phyloP scores from a whole-genome alignment of 2,888 invertebrate species.

The Eupithecia tripunctaria region DNA sequence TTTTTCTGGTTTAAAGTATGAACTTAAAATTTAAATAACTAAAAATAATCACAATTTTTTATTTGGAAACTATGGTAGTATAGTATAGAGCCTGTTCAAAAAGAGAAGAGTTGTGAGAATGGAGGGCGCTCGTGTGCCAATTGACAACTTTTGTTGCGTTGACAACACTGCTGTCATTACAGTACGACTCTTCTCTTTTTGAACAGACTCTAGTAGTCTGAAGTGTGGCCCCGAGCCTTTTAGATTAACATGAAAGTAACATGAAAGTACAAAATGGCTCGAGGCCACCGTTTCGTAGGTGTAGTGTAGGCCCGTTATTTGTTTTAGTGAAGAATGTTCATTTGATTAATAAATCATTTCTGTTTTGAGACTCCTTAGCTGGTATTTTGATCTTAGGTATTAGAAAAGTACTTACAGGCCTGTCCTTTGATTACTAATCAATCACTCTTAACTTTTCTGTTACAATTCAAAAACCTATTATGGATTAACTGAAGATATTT shows the following conservation, averaged over 20 bases:
- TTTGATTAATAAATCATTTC: neutral
- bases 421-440: neutral
- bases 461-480: neutral
- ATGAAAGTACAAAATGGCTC: neutral
- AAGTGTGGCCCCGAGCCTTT: neutral
- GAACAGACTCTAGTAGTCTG: too few relatives aligned
- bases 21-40: slow-evolving; percentile 1
- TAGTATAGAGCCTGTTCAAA: too few relatives aligned
- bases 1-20: slow-evolving; percentile 16
- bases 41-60: neutral
- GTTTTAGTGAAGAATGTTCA: neutral
- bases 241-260: neutral
- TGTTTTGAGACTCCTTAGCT: neutral
- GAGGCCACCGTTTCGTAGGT: neutral
- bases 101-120: too few relatives aligned
- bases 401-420: neutral
- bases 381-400: neutral
- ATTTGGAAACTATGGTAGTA: neutral
- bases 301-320: neutral
- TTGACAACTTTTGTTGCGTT: too few relatives aligned
- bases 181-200: too few relatives aligned
- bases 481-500: neutral
- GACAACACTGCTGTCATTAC: too few relatives aligned
- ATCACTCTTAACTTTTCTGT: neutral
- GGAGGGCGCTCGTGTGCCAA: too few relatives aligned